Base-by-base conservation (phyloP, 1,140 invertebrate genomes). In the Campoletis sonorensis region DNA sequence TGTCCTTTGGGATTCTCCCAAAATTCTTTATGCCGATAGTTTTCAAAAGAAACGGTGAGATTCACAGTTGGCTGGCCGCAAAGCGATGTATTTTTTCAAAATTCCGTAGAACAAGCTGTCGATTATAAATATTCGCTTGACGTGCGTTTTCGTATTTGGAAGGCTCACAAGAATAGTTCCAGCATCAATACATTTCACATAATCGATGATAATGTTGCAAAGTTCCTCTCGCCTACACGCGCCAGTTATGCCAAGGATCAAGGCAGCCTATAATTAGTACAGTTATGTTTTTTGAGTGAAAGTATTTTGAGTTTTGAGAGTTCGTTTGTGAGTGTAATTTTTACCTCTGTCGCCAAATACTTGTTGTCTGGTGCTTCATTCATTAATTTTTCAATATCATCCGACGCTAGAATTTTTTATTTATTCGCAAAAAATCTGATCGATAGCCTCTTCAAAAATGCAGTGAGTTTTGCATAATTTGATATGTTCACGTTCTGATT, bases 191-290 rank as follows among this genome's bases (percentile, higher is more conserved):
- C 16, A 23, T n/a, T n/a, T n/a, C 3, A 85, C 51, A 64, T 85
- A 79, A 27, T 75, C 26, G 18, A 54, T 8, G 30, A 64, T 83
- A n/a, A 85, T 30, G 26, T 83, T 79, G 16, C n/a, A 16, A 23
- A 85, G 73, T 76, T 83, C 79, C 15, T 79, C 37, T 64, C 79
- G 75, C 68, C 82, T 26, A 67, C 79, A 85, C 21, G 82, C 82
- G 13, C 80, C 81, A 64, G 49, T 71, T 45, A 84, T 73, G 26
- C 78, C 81, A 26, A 81, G 13, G 79, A 83, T 87, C 75, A 67
- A 88, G 58, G 79, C 79, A 45, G 58, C 79, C 79, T 80, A 45
- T 54, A n/a, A 71, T 76, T 58, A 33, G 27, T n/a, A 76, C 37
- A 30, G 18, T 76, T 18, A 58, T 11, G 51, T 54, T 76, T 76